Evolutionary conservation across 2,888 invertebrate species (phyloP), one percentile per base, ranked within the genome.

Genomic region (Pseudococcus viburni): DNA sequence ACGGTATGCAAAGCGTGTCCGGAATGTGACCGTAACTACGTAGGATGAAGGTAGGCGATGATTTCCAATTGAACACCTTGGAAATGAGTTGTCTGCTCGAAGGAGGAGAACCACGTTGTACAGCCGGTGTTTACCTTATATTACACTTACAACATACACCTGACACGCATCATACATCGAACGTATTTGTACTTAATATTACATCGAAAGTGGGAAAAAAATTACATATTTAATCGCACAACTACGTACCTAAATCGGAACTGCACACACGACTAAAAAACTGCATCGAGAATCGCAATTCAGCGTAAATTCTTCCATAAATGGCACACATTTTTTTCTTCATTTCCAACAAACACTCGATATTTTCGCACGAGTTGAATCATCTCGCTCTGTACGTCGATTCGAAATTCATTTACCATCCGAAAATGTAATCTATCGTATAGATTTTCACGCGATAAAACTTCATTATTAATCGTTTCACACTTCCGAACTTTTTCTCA

Each of bases 21-120:
- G 80, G 80, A 80, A 80, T 80, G 80, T 42, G 80, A 42, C 42
- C 80, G 80, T 42, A 80, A n/a, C 42, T 42, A 80, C 80, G 80
- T 80, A 80, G 80, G 80, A 80, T 42, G 80, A 80, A 80, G 80
- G 80, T 80, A 80, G 80, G 80, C 80, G 80, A 80, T 80, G 80
- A 80, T 80, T 80, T 80, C 80, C 80, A 80, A 80, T 80, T 26
- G 80, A 80, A 80, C 80, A 80, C 80, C 80, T 80, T 80, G 80
- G 80, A 80, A 39, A 80, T 80, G 80, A 80, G 80, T 42, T 80
- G 42, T 80, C 80, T 26, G 80, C 80, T 80, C 42, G 42, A 42
- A 80, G 80, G 80, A 80, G 80, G 80, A 80, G 80, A 80, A 73
- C 68, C 68, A 73, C 68, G 68, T 73, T 73, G 22, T 26, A 73